Evolutionary conservation across 92 coral and sea anemone species (phyloP).

Genomic region (Zoanthus solanderi): DNA sequence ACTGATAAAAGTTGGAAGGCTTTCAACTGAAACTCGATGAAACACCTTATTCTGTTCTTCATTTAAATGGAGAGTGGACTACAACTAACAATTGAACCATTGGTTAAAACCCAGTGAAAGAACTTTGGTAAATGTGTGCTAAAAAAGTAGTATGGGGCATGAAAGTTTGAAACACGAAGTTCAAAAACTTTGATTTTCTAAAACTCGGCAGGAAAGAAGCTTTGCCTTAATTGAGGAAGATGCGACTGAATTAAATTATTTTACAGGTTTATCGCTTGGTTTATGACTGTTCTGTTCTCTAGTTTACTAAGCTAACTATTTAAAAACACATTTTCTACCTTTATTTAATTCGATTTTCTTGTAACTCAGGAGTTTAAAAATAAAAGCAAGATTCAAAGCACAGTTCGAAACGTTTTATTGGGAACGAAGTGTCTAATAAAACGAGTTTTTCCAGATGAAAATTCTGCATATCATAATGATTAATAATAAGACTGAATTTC

Average conservation of each 20-base stretch:
- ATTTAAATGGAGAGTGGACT: not conserved
- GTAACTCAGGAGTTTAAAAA: too few relatives aligned
- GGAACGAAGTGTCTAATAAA: not conserved
- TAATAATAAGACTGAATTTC: not conserved
- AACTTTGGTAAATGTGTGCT: too few relatives aligned
- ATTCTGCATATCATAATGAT: not conserved
- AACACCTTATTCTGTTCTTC: too few relatives aligned
- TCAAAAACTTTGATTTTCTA: not conserved
- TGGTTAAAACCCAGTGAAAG: too few relatives aligned
- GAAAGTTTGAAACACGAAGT: too few relatives aligned
- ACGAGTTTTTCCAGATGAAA: not conserved
- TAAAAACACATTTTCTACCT: not conserved
- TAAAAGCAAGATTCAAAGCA: too few relatives aligned
- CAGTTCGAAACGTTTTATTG: too few relatives aligned
- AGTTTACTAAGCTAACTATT: not conserved
- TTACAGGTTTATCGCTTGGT: slow-evolving; percentile 7
- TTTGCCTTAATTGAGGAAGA: slow-evolving; percentile 7
- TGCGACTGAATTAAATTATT: slow-evolving; percentile 20
- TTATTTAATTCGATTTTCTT: not conserved
- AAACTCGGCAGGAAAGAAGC: too few relatives aligned
- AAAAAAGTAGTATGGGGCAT: too few relatives aligned
- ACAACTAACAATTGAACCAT: too few relatives aligned
- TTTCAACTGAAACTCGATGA: not conserved
- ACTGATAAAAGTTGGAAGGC: slow-evolving; percentile 45
- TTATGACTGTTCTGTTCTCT: not conserved